Percentiles rank a stretch among this genome's conserved stretches.
phyloP scores from a whole-genome alignment of 2,113 vertebrate genomes.

The Leptocoma aspasia region DNA sequence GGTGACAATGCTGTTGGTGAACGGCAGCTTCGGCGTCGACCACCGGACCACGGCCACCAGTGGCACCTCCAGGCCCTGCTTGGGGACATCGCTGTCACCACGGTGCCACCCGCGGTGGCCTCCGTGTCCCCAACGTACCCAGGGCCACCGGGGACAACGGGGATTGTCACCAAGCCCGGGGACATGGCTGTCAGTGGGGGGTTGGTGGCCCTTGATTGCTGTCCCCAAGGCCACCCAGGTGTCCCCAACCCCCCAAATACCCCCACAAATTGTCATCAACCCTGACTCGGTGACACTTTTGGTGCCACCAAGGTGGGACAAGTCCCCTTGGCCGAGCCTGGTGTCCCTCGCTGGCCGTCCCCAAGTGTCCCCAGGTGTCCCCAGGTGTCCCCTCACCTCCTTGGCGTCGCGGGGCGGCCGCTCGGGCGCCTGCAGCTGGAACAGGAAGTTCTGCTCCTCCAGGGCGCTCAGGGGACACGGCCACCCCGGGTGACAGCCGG shows the following conservation, averaged over 20 bases:
- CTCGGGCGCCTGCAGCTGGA: conserved; percentile 82
- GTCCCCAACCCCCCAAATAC: neutral
- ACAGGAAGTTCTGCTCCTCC: conserved; percentile 89
- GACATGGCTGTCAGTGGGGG: neutral
- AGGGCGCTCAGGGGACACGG: conserved; percentile 82
- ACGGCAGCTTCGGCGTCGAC: conserved; percentile 91
- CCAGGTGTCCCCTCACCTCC: conserved; percentile 70
- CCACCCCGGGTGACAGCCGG: conserved; percentile 68
- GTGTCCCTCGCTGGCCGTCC: too few relatives aligned
- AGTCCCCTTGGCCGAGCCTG: fast-evolving
- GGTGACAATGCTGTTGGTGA: conserved; percentile 90
- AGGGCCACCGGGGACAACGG: neutral
- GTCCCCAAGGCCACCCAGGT: neutral
- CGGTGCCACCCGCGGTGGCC: neutral
- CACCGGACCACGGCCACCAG: conserved; percentile 90
- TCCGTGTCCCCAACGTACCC: fast-evolving
- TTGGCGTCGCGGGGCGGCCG: conserved; percentile 77
- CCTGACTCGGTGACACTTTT: neutral
- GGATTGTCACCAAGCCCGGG: neutral
- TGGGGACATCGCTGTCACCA: neutral
- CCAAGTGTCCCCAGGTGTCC: neutral
- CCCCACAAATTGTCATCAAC: neutral
- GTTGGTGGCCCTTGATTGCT: too few relatives aligned
- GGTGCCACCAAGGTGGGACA: neutral
- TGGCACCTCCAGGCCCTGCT: conserved; percentile 89